Conservation (phyloP, 2,797 vertebrate genomes). For the Halcyon smyrnensis region DNA sequence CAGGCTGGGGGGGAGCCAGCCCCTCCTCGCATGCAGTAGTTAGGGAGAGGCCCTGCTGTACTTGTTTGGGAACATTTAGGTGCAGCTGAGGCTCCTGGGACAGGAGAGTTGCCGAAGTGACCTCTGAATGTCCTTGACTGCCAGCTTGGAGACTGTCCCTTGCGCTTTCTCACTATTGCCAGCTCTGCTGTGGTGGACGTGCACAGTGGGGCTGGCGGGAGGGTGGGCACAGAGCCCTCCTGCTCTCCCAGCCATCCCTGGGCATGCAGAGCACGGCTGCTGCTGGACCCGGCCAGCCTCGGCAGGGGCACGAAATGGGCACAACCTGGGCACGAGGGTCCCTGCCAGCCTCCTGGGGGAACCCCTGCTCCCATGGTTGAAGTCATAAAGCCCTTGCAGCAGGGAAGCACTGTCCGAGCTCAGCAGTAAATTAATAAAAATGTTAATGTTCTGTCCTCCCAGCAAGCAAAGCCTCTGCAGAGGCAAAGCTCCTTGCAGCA, state of each 20-base stretch:
- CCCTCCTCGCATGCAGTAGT: not conserved
- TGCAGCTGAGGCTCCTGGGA: not conserved
- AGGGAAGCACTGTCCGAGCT: not conserved
- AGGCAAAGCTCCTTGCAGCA: not conserved
- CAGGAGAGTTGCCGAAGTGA: not conserved
- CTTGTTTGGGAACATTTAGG: not conserved
- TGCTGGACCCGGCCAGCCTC: not conserved
- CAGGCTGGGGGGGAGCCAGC: not conserved
- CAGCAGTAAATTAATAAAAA: not conserved
- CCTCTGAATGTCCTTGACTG: not conserved
- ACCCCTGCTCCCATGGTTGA: not conserved
- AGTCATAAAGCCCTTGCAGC: not conserved
- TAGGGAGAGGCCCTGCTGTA: not conserved
- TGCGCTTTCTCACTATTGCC: not conserved
- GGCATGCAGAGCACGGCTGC: not conserved
- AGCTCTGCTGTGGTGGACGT: rapidly evolving
- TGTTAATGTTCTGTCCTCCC: not conserved
- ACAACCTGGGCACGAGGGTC: not conserved
- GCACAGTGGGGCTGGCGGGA: not conserved
- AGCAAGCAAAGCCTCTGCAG: not conserved
- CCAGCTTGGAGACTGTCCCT: not conserved
- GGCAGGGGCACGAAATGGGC: not conserved
- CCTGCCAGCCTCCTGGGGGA: not conserved
- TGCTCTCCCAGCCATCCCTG: not conserved
- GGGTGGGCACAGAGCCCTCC: not conserved